Percentiles rank a stretch among this genome's conserved stretches.
These are phyloP conservation scores for Buceros bicornis DNA, from an alignment of 2,797 vertebrate genomes.

Conservation along the genomic window DNA sequence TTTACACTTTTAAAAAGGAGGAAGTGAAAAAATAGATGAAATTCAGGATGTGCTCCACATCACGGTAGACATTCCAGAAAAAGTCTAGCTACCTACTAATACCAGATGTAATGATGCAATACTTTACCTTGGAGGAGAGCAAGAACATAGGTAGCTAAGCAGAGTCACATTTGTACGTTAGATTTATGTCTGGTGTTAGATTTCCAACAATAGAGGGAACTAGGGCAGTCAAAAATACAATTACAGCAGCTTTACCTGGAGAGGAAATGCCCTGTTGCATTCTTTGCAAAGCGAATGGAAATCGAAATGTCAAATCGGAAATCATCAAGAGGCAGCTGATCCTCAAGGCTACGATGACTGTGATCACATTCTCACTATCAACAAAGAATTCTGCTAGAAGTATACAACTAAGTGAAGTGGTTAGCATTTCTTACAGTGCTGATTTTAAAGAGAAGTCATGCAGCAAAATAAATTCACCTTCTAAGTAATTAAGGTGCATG, in stretches of 20 bases:
- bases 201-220: not conserved
- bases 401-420: not conserved
- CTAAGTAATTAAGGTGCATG: not conserved
- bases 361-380: not conserved
- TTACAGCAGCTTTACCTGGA: not conserved
- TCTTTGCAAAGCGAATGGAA: not conserved
- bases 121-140: not conserved
- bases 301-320: slow-evolving; percentile 1
- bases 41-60: not conserved
- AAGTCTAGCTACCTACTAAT: not conserved
- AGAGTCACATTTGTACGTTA: not conserved
- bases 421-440: not conserved
- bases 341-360: not conserved
- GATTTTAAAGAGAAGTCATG: not conserved
- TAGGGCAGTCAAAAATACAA: not conserved
- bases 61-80: not conserved
- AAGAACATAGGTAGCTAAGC: not conserved
- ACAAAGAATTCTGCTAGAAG: not conserved
- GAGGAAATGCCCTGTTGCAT: not conserved
- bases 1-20: not conserved
- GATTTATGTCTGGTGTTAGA: not conserved
- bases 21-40: not conserved
- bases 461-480: not conserved
- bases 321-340: not conserved
- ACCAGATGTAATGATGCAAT: not conserved